These are phyloP conservation scores for Todus mexicanus DNA, from an alignment of 2,797 vertebrate species.

Conservation along the genomic window DNA sequence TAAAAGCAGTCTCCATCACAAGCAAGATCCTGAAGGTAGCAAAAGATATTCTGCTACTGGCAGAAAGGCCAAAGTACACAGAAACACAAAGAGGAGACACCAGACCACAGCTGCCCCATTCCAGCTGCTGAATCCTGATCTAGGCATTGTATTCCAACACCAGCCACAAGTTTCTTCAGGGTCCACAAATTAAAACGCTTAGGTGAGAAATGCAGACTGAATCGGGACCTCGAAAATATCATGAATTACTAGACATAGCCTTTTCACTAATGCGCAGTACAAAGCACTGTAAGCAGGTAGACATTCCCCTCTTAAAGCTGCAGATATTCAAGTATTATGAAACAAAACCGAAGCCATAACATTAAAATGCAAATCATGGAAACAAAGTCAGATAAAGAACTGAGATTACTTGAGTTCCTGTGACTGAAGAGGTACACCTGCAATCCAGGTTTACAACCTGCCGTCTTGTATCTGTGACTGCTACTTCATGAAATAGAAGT, in stretches of 20 bases:
- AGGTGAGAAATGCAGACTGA: background rate
- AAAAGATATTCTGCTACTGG: background rate
- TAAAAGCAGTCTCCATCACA: background rate
- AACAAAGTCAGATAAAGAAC: background rate
- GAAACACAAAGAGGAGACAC: background rate
- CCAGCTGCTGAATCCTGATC: background rate
- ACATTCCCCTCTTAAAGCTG: background rate
- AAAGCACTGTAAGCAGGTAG: background rate
- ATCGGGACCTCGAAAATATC: background rate
- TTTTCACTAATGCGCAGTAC: background rate
- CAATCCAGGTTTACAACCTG: background rate
- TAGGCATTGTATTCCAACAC: background rate
- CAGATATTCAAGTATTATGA: fast-evolving
- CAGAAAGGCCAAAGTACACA: background rate
- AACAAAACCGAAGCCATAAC: background rate
- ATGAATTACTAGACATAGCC: background rate
- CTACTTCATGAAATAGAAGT: background rate
- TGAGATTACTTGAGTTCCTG: background rate
- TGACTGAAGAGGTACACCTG: background rate
- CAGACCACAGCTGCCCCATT: background rate
- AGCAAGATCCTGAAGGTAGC: background rate
- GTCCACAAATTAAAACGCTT: background rate
- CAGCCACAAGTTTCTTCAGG: background rate
- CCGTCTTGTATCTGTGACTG: background rate
- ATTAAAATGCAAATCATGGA: background rate